Conservation (phyloP, 2,113 vertebrate genomes). For the Macrotis lagotis region DNA sequence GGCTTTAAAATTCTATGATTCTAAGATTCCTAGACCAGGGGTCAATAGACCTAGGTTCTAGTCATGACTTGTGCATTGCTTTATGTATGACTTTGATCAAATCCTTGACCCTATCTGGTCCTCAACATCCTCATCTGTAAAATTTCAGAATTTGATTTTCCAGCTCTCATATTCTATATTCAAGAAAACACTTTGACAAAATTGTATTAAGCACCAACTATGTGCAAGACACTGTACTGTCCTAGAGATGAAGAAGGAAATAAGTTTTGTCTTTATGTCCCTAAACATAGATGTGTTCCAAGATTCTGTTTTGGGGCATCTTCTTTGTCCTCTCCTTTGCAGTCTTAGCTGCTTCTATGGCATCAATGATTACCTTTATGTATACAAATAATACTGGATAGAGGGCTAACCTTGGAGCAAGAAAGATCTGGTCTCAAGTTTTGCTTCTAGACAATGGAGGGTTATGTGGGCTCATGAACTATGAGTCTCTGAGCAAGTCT, state of each 20-base stretch:
- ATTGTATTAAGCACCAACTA: not conserved
- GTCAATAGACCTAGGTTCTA: not conserved
- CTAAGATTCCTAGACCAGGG: not conserved
- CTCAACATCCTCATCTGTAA: not conserved
- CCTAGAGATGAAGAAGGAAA: not conserved
- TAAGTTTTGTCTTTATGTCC: not conserved
- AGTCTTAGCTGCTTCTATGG: not conserved
- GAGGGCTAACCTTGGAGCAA: not conserved
- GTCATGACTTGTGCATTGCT: not conserved
- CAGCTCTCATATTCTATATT: not conserved
- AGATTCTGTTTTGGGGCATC: not conserved
- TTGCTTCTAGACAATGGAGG: not conserved
- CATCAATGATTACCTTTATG: not conserved
- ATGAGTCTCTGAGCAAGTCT: not conserved
- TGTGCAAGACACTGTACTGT: not conserved
- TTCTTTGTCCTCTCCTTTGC: not conserved
- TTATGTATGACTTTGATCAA: not conserved
- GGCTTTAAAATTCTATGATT: not conserved
- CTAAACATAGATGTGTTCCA: not conserved
- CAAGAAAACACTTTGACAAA: not conserved
- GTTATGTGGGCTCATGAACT: not conserved
- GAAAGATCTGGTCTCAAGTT: not conserved
- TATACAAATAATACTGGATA: not conserved
- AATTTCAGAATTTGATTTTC: not conserved
- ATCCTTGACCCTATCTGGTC: too few species aligned